Evolutionary conservation across 2,888 invertebrate species (phyloP).

Genomic region (Scaptomyza reducta): DNA sequence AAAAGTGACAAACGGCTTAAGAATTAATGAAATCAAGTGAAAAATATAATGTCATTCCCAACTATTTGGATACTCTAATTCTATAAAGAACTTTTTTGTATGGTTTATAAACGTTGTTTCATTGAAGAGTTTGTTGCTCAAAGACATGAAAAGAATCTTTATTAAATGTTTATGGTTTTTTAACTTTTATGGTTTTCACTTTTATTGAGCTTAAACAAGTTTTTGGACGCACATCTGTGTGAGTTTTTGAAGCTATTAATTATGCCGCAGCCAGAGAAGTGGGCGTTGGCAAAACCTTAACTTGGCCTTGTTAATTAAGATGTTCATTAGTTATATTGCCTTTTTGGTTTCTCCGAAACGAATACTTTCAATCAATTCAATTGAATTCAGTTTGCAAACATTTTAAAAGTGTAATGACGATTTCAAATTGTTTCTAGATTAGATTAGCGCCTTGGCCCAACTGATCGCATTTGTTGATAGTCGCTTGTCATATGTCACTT

Average conservation of each 20-base stretch:
- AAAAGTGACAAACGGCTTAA: constrained; percentile 13
- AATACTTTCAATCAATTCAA: background rate
- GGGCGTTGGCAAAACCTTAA: background rate
- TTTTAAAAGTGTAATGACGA: constrained; percentile 52
- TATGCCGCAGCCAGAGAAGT: background rate
- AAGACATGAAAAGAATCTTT: background rate
- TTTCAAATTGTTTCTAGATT: constrained; percentile 49
- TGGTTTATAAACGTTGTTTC: background rate
- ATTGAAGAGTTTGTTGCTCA: background rate
- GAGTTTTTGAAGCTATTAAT: background rate
- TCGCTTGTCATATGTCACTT: constrained; percentile 41
- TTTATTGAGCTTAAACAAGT: background rate
- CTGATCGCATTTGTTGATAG: constrained; percentile 61
- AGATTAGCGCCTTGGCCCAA: constrained; percentile 66
- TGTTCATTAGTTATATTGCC: constrained; percentile 1
- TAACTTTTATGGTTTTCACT: no score
- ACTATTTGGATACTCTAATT: background rate
- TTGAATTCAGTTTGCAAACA: background rate
- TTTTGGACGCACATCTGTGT: background rate
- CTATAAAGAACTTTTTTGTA: no score
- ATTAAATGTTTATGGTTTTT: no score
- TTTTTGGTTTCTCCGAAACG: background rate
- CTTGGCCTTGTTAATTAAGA: constrained; percentile 2
- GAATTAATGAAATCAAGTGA: constrained; percentile 12
- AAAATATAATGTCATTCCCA: no score